Evolutionary conservation across 2,888 invertebrate genomes (phyloP), one percentile per base, ranked within the genome.

Genomic region (Pammene fasciana): DNA sequence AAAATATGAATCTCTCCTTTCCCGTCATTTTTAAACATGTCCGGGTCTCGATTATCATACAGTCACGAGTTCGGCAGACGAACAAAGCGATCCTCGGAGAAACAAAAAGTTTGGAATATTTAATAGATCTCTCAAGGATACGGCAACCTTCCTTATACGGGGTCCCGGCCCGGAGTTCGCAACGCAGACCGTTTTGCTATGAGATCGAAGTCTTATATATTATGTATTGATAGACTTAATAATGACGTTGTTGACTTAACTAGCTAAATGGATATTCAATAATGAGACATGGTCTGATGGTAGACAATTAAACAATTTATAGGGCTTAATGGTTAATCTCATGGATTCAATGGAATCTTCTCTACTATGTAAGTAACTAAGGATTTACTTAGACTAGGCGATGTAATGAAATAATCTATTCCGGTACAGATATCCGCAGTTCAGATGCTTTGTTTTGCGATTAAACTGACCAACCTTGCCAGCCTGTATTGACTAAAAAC

Each of bases 91-190:
- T 68, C 57, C 13, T 59, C 64, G 52, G 36, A 26, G 72, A 68
- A 73, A 81, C 77, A 76, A 85, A 84, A 82, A 82, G 81, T 76
- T 73, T 75, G 75, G 74, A 78, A 78, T 79, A 82, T 83, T 80
- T 77, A 79, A 81, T 82, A 75, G 76, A 74, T 83, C 83, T 76
- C 77, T 82, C 86, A 86, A 89, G 87, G 86, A 73, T 80, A 74
- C 76, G 79, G 77, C 85, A 80, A 79, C 87, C 86, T 89, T 86
- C 88, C 88, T 78, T 86, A 71, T 85, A 76, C 43, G 83, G 79
- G 78, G 76, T 71, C 65, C 66, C 70, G 72, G 43, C 10, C 45
- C 8, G 34, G 75, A 73, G 76, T 78, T 78, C 75, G 66, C 71
- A 62, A 56, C 67, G 56, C 43, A 50, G 67, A 36, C 70, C 34